Conservation (phyloP, 64 coral and sea anemone genomes). For the Montipora efflorescens region DNA sequence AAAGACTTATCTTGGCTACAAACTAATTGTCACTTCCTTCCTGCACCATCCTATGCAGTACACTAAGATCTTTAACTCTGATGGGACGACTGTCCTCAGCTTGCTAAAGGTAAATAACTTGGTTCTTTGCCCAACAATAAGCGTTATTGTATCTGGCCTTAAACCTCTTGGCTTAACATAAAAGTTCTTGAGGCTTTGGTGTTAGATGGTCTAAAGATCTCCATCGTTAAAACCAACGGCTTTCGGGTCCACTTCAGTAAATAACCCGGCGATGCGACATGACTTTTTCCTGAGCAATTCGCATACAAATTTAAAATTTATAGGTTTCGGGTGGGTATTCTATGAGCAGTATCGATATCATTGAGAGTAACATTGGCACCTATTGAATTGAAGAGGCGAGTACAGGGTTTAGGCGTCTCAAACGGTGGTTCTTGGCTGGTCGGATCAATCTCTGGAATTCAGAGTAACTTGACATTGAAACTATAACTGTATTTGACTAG, state of each 20-base stretch:
- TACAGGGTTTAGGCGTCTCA: neutral
- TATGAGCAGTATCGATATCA: neutral
- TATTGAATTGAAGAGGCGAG: neutral
- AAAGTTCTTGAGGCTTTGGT: neutral
- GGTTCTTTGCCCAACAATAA: constrained; percentile 27
- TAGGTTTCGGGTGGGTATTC: constrained; percentile 1
- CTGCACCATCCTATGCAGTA: neutral
- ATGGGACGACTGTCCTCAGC: neutral
- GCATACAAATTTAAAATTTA: constrained; percentile 15
- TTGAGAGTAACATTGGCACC: neutral
- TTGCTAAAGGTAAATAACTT: neutral
- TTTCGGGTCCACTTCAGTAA: neutral
- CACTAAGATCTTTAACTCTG: neutral
- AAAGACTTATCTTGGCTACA: neutral
- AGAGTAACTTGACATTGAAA: neutral
- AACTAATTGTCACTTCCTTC: neutral
- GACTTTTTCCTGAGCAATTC: constrained; percentile 2
- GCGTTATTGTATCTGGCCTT: neutral
- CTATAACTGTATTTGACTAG: too few species aligned
- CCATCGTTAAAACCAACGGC: neutral
- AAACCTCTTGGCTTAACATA: constrained; percentile 14
- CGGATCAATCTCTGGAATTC: constrained; percentile 1
- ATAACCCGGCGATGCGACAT: neutral
- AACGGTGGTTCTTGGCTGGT: neutral
- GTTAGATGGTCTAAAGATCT: neutral